A percentile compares a stretch with the other conserved stretches of the same genome.
These are phyloP conservation scores for Antennarius maculatus DNA, from an alignment of 2,797 vertebrate species.

Conservation along the genomic window DNA sequence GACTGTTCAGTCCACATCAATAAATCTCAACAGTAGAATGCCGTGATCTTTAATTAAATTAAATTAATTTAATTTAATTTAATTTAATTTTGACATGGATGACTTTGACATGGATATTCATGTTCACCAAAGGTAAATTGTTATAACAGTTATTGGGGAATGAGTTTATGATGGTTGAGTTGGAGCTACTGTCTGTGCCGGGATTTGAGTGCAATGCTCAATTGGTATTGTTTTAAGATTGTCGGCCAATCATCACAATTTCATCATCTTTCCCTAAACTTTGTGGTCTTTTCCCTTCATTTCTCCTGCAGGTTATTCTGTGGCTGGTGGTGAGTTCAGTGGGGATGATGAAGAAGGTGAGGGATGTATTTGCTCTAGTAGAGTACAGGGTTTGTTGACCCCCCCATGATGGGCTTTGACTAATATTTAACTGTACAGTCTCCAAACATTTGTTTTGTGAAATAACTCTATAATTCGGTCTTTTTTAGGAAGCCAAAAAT, in stretches of 20 bases:
- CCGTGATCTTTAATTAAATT: background rate
- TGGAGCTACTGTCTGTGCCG: background rate
- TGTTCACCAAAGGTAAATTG: too few relatives aligned
- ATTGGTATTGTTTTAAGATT: background rate
- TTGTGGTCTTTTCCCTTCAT: background rate
- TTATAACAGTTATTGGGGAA: too few relatives aligned
- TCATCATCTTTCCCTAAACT: background rate
- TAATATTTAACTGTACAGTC: slow-evolving; percentile 30
- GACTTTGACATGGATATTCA: too few relatives aligned
- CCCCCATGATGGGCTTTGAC: background rate
- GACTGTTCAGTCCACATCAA: background rate
- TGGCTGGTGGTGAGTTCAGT: slow-evolving; percentile 74
- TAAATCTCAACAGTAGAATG: background rate
- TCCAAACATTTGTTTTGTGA: slow-evolving; percentile 21
- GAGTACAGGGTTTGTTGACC: slow-evolving; percentile 29
- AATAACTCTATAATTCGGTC: slow-evolving; percentile 15
- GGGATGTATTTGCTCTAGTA: slow-evolving; percentile 61
- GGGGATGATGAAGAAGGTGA: slow-evolving; percentile 77
- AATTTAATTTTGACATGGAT: background rate
- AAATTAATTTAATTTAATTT: too few relatives aligned
- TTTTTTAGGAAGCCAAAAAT: slow-evolving; percentile 19
- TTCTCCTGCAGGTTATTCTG: slow-evolving; percentile 72
- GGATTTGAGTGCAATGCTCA: background rate
- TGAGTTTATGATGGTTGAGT: background rate
- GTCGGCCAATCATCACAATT: too few relatives aligned